A percentile compares a stretch with the other conserved stretches of the same genome.
Conservation (phyloP, 1,140 invertebrate genomes). For the Microplitis mediator region DNA sequence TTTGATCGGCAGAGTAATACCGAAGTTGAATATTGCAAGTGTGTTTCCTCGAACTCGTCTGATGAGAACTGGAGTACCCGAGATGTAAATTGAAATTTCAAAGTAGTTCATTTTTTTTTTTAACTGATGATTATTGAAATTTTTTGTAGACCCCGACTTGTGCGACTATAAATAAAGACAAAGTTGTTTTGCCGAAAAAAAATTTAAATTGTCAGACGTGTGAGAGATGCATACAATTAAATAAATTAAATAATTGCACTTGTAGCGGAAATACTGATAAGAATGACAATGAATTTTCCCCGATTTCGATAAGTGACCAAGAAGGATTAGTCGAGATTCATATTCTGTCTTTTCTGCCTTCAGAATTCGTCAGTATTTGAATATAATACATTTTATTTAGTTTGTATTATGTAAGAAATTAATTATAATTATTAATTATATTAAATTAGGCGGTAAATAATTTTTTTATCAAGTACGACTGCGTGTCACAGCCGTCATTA, state of each 20-base stretch:
- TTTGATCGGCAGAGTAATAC: no score
- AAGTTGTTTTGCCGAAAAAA: background rate
- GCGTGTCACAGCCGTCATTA: constrained; percentile 35
- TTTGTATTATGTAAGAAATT: background rate
- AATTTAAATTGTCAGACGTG: background rate
- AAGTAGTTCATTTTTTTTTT: no score
- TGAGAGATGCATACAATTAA: background rate
- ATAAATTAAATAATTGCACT: background rate
- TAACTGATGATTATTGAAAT: no score
- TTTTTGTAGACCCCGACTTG: no score
- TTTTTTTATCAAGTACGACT: constrained; percentile 31
- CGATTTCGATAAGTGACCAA: constrained; percentile 27
- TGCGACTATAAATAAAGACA: no score
- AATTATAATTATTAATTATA: background rate
- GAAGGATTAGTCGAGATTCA: constrained; percentile 51
- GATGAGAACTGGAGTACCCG: no score
- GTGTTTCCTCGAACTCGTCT: no score
- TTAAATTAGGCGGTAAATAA: constrained; percentile 39
- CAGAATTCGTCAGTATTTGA: constrained; percentile 41
- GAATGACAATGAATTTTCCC: background rate
- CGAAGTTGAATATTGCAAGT: no score
- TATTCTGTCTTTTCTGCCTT: constrained; percentile 43
- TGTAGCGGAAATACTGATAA: background rate
- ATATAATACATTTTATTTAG: constrained; percentile 2
- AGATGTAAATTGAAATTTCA: no score